These are phyloP conservation scores for Chauna torquata DNA, from an alignment of 2,113 vertebrate species.

Conservation along the genomic window DNA sequence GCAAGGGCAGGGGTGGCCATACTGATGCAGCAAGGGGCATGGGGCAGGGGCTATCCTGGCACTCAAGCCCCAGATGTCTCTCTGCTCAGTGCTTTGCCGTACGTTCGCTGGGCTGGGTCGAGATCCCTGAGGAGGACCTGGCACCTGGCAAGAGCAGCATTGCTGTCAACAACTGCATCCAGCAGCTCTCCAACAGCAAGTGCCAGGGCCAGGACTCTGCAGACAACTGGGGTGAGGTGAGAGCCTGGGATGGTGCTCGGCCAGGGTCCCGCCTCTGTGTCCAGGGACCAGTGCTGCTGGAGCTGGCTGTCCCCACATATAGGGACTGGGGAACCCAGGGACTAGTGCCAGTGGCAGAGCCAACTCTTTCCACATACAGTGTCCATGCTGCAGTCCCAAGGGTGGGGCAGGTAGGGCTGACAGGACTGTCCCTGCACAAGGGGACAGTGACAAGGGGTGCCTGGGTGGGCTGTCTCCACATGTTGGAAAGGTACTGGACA, in stretches of 20 bases:
- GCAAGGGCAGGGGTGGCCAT: not conserved
- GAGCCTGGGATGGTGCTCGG: not conserved
- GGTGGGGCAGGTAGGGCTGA: not conserved
- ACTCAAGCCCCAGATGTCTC: not conserved
- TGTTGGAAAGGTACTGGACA: not conserved
- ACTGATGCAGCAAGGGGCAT: accelerated
- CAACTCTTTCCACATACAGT: not conserved
- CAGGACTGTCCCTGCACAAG: not conserved
- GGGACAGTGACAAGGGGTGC: not conserved
- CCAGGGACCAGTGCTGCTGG: not conserved
- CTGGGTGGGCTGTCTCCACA: not conserved
- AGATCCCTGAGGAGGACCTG: constrained; percentile 94
- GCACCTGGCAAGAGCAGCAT: constrained; percentile 95
- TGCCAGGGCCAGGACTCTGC: constrained; percentile 78
- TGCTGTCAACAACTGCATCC: constrained; percentile 94
- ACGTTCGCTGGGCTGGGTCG: constrained; percentile 94
- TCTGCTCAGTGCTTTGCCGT: constrained; percentile 88
- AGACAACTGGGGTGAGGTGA: constrained; percentile 87
- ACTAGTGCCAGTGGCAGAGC: not conserved
- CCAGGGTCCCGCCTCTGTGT: not conserved
- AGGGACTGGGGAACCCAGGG: accelerated
- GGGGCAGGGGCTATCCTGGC: accelerated
- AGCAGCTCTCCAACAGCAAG: constrained; percentile 90
- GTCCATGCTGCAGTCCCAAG: accelerated
- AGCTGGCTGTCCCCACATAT: not conserved